Conservation (phyloP, 1,140 invertebrate species). For the Eriosoma lanigerum region DNA sequence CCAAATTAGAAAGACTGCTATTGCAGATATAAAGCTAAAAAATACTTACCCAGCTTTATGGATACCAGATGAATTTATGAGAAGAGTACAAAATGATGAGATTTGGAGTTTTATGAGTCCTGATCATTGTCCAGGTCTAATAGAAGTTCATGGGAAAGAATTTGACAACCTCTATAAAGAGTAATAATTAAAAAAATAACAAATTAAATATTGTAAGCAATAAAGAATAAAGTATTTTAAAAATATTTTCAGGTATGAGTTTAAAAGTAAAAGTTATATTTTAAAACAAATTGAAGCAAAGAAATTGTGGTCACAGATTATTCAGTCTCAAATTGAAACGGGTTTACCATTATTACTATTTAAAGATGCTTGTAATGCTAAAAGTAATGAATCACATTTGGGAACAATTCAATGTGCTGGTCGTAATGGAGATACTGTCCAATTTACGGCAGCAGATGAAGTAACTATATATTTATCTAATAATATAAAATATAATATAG, state of each 20-base stretch:
- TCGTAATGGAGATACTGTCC: slow-evolving; percentile 97
- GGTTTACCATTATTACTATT: slow-evolving; percentile 98
- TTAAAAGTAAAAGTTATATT: slow-evolving; percentile 35
- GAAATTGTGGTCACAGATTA: slow-evolving; percentile 89
- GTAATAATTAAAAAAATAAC: slow-evolving; percentile 58
- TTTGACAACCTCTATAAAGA: slow-evolving; percentile 87
- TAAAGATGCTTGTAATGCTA: slow-evolving; percentile 96
- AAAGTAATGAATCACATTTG: slow-evolving; percentile 97
- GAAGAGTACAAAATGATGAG: slow-evolving; percentile 83
- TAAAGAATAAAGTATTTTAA: neutral
- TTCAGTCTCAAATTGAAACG: slow-evolving; percentile 96
- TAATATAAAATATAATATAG: too few relatives aligned
- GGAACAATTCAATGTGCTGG: slow-evolving; percentile 99
- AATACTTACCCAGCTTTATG: slow-evolving; percentile 98
- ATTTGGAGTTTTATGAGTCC: slow-evolving; percentile 99
- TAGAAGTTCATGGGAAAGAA: slow-evolving; percentile 90
- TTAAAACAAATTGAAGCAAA: slow-evolving; percentile 78
- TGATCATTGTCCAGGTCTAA: slow-evolving; percentile 84
- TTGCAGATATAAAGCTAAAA: slow-evolving; percentile 87
- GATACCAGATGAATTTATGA: slow-evolving; percentile 99
- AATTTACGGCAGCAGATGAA: slow-evolving; percentile 90
- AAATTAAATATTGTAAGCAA: neutral
- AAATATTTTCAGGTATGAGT: slow-evolving; percentile 24
- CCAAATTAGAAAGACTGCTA: slow-evolving; percentile 89
- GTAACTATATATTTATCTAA: slow-evolving; percentile 57